Evolutionary conservation across 2,113 vertebrate genomes (phyloP), one percentile per base, ranked within the genome.

Genomic region (Regulus satrapa): DNA sequence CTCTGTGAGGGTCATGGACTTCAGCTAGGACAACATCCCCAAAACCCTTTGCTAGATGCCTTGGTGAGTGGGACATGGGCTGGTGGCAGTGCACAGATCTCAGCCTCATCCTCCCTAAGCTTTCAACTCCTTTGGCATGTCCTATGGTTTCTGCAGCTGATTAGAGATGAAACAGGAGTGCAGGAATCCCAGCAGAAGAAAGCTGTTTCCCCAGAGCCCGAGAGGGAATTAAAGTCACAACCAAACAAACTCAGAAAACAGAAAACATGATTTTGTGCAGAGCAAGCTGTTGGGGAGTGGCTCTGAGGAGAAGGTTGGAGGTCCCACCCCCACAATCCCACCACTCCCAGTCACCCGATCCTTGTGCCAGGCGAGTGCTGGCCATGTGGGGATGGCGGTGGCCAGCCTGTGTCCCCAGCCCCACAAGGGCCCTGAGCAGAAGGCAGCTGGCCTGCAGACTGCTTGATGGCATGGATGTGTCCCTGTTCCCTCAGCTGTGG

Each of bases 361-460:
- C 25, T 52, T 0, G 0, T 40, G 25, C 31, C 58, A 46, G 66
- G 59, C 26, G 28, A 91, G 28, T 24, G 45, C 36, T 9, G 56
- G 56, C 52, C 43, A 12, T 0, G 5, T 59, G 34, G 32, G 68
- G 61, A 32, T 0, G 5, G 31, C 0, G 0, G 81, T 68, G 69
- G 52, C 64, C 66, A 81, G 63, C 29, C 26, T 2, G 1, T 25
- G 82, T 63, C 20, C 40, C 62, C 32, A 67, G 55, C 62, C 67
- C 76, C 0, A 0, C 2, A 17, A 51, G 32, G 72, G 73, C 61
- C 73, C 71, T 4, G 26, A 29, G 80, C 41, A 85, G 85, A 6
- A 67, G 66, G 87, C 89, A 93, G 92, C 88, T 82, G 90, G 89
- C 48, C 69, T 2, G 10, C 94, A 92, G 94, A 45, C 74, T 11